phyloP scores from a whole-genome alignment of 2,888 invertebrate genomes.

The Pelosia muscerda region DNA sequence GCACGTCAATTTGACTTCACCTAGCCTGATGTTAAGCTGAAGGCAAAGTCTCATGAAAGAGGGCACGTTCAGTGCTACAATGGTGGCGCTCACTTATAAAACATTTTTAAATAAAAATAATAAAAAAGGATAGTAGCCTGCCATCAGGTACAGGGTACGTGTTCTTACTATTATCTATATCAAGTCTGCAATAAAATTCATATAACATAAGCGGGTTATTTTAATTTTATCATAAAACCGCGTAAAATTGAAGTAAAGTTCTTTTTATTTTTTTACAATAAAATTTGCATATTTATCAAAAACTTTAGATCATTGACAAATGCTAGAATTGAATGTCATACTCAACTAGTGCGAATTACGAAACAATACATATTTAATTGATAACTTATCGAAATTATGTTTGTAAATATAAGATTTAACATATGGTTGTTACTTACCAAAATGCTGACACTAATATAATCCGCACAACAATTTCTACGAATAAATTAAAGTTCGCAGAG shows the following conservation, averaged over 20 bases:
- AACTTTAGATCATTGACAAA: not conserved
- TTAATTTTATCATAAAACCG: not conserved
- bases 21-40: too few relatives aligned
- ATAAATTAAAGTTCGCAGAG: constrained; percentile 77
- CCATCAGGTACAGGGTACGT: not conserved
- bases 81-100: too few relatives aligned
- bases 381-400: constrained; percentile 46
- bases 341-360: not conserved
- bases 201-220: not conserved
- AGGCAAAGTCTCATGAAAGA: too few relatives aligned
- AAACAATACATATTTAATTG: constrained; percentile 44
- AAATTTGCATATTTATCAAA: not conserved
- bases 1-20: too few relatives aligned
- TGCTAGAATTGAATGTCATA: not conserved
- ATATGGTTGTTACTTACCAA: constrained; percentile 82
- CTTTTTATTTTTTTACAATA: not conserved
- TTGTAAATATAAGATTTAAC: constrained; percentile 42
- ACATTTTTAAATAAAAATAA: too few relatives aligned
- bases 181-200: not conserved
- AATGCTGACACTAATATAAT: constrained; percentile 81
- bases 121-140: not conserved
- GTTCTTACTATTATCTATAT: not conserved
- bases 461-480: constrained; percentile 83
- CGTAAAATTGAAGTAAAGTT: not conserved
- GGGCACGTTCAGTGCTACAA: too few relatives aligned